These are phyloP conservation scores for Lepidotrigona ventralis DNA, from an alignment of 1,140 invertebrate genomes.

Conservation along the genomic window DNA sequence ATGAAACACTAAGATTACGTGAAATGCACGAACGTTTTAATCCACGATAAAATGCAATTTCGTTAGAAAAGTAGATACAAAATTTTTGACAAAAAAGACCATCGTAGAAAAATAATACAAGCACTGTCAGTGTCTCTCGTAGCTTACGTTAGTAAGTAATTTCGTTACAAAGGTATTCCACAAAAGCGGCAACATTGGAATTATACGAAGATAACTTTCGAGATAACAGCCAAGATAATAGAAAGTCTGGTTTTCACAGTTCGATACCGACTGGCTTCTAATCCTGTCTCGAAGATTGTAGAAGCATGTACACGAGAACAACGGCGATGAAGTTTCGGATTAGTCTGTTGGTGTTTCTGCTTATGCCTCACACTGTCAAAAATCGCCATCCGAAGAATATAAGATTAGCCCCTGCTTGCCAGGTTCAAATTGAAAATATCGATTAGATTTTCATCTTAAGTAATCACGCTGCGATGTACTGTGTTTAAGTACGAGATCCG, in stretches of 20 bases:
- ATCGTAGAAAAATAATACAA: too few species aligned
- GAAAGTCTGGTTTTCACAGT: background rate
- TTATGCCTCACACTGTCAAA: background rate
- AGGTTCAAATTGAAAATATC: slow-evolving; percentile 12
- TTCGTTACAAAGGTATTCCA: background rate
- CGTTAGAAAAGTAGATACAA: too few species aligned
- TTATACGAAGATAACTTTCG: background rate
- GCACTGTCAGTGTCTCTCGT: too few species aligned
- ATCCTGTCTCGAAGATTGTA: background rate
- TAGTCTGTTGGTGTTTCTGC: slow-evolving; percentile 27
- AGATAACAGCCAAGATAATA: too few species aligned
- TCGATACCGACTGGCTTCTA: background rate
- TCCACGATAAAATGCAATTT: too few species aligned
- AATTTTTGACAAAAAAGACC: too few species aligned
- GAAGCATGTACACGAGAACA: background rate
- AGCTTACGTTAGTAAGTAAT: background rate
- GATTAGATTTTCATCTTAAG: background rate
- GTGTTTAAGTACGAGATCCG: background rate
- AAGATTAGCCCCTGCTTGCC: slow-evolving; percentile 6
- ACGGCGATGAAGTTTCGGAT: slow-evolving; percentile 4
- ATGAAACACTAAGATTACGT: too few species aligned
- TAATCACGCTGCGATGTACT: too few species aligned
- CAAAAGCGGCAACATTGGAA: background rate
- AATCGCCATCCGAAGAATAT: background rate
- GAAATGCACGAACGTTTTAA: too few species aligned